phyloP scores from a whole-genome alignment of 2,113 vertebrate genomes.

The Chinchilla lanigera region DNA sequence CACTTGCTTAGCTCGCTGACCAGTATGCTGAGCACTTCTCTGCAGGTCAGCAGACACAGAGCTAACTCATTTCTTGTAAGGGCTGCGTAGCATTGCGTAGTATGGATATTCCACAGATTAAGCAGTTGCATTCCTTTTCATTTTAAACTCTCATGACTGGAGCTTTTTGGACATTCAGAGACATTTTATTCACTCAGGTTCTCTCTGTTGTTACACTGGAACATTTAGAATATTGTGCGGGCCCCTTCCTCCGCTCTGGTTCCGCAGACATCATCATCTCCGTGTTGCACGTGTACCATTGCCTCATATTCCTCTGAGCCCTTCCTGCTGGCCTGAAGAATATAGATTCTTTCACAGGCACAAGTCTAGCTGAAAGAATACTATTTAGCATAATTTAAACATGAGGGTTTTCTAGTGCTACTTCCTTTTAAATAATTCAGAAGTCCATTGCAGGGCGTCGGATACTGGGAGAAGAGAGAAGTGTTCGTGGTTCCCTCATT shows the following conservation, averaged over 20 bases:
- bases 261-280: not conserved
- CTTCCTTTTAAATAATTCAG: constrained; percentile 44
- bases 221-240: not conserved
- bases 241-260: not conserved
- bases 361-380: constrained; percentile 1
- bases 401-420: constrained; percentile 21
- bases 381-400: constrained; percentile 56
- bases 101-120: not conserved
- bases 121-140: not conserved
- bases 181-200: not conserved
- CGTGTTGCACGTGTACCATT: rapidly evolving
- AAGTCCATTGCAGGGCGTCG: not conserved
- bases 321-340: not conserved
- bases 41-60: not conserved
- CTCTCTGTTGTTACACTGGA: not conserved
- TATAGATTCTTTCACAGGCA: not conserved
- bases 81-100: not conserved
- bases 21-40: rapidly evolving
- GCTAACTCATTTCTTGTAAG: not conserved
- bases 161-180: constrained; percentile 13
- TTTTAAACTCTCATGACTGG: not conserved
- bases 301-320: not conserved
- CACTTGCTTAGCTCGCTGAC: not conserved
- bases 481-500: constrained; percentile 7
- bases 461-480: constrained; percentile 11